These are phyloP conservation scores for Rhegmatorhina hoffmannsi DNA, from an alignment of 2,113 vertebrate genomes.

Conservation along the genomic window DNA sequence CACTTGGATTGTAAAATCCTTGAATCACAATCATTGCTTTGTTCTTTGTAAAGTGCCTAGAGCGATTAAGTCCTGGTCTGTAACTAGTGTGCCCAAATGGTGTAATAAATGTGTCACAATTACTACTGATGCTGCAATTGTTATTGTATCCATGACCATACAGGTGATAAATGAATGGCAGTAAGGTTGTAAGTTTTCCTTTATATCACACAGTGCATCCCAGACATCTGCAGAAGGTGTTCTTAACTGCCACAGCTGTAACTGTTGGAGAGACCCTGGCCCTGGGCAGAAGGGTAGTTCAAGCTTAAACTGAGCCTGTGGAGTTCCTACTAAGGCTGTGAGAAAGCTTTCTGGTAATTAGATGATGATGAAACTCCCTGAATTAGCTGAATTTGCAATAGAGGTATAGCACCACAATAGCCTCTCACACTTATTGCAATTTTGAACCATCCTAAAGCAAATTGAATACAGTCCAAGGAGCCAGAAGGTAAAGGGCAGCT, in stretches of 20 bases:
- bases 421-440: neutral
- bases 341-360: neutral
- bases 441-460: neutral
- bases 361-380: neutral
- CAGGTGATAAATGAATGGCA: constrained; percentile 9
- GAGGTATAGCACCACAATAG: neutral
- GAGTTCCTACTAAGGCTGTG: neutral
- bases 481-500: neutral
- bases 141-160: neutral
- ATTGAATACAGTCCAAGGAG: neutral
- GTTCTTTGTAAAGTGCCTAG: constrained; percentile 6
- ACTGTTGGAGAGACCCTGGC: neutral
- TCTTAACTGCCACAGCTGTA: neutral
- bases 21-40: neutral
- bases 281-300: neutral
- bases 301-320: neutral
- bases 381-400: neutral
- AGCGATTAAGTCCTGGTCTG: neutral
- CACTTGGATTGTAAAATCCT: constrained; percentile 19
- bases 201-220: neutral
- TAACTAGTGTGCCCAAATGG: neutral
- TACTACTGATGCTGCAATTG: neutral
- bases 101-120: neutral
- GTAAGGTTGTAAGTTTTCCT: neutral
- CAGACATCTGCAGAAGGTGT: neutral